Conservation (phyloP, 2,888 invertebrate species). For the Unio pictorum region DNA sequence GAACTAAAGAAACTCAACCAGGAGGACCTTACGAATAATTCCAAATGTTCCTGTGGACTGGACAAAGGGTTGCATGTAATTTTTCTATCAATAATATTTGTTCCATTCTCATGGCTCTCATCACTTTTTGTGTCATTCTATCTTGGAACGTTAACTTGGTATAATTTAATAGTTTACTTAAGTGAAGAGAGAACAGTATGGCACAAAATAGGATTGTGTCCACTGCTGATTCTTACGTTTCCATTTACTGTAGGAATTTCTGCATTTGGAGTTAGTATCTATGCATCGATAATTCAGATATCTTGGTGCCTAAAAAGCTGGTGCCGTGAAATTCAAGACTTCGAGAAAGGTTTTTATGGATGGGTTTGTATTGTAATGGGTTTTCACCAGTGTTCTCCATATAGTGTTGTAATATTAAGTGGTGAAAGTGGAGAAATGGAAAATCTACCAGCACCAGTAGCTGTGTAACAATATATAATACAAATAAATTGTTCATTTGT, state of each 20-base stretch:
- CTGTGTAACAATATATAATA: too few species aligned
- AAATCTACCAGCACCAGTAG: background rate
- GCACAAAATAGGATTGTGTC: slow-evolving; percentile 79
- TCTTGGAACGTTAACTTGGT: slow-evolving; percentile 84
- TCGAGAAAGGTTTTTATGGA: slow-evolving; percentile 85
- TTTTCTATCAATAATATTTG: slow-evolving; percentile 78
- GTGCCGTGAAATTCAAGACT: slow-evolving; percentile 81
- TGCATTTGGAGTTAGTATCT: slow-evolving; percentile 79
- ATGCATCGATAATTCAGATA: slow-evolving; percentile 80
- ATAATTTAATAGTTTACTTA: slow-evolving; percentile 81
- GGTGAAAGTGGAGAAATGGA: slow-evolving; percentile 44
- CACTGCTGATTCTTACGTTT: slow-evolving; percentile 80
- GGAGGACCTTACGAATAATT: slow-evolving; percentile 72
- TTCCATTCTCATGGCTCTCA: slow-evolving; percentile 79
- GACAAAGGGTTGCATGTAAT: slow-evolving; percentile 80
- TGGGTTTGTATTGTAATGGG: slow-evolving; percentile 81
- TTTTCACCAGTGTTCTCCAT: slow-evolving; percentile 83
- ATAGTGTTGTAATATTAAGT: slow-evolving; percentile 78
- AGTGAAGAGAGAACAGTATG: slow-evolving; percentile 79
- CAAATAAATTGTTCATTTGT: too few species aligned
- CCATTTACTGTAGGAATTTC: slow-evolving; percentile 80
- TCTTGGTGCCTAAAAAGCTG: slow-evolving; percentile 81
- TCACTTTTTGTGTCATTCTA: slow-evolving; percentile 82
- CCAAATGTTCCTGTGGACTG: slow-evolving; percentile 69
- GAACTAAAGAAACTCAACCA: slow-evolving; percentile 80